Conservation (phyloP, 1,140 invertebrate genomes). For the Agrilus planipennis region DNA sequence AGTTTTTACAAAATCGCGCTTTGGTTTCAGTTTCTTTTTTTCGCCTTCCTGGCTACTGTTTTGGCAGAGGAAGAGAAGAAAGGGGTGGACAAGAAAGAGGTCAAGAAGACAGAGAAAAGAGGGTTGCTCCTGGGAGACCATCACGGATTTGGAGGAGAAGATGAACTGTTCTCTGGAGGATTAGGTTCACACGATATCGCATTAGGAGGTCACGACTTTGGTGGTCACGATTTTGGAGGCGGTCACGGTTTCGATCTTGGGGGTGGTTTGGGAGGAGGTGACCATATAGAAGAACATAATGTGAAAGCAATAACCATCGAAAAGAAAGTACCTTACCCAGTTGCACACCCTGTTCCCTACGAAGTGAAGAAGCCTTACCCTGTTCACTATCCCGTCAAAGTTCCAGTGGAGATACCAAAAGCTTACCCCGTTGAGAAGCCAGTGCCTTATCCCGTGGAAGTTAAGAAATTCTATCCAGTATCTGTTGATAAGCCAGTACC, state of each 20-base stretch:
- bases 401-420: conserved; percentile 14
- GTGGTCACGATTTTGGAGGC: conserved; percentile 6
- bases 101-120: conserved; percentile 1
- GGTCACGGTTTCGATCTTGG: background rate
- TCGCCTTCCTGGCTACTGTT: too few relatives aligned
- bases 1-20: too few relatives aligned
- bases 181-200: too few relatives aligned
- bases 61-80: background rate
- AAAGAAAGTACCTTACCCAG: conserved; percentile 8
- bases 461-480: conserved; percentile 24
- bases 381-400: conserved; percentile 1
- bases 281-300: conserved; percentile 11
- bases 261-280: conserved; percentile 7
- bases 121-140: conserved; percentile 2
- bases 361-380: conserved; percentile 3
- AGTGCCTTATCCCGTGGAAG: conserved; percentile 25
- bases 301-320: conserved; percentile 18
- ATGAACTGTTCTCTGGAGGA: background rate
- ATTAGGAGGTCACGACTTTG: background rate
- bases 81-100: conserved; percentile 1
- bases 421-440: conserved; percentile 19
- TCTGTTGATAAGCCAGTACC: conserved; percentile 24
- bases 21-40: too few relatives aligned
- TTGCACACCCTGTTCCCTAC: conserved; percentile 5
- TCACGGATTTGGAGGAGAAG: conserved; percentile 1